Base-by-base conservation (phyloP, 2,113 vertebrate species). In the Nerophis ophidion region DNA sequence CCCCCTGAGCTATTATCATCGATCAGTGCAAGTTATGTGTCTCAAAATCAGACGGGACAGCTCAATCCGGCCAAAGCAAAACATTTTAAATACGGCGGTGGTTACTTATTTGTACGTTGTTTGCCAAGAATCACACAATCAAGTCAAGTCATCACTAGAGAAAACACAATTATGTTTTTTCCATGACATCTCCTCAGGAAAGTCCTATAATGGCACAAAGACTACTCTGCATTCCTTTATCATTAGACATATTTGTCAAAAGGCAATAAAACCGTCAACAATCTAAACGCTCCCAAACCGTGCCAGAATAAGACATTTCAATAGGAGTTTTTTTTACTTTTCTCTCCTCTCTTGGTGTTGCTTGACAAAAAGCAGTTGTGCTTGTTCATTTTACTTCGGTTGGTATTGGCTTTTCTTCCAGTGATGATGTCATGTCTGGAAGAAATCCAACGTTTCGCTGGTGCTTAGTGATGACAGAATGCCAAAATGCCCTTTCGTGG, bases 401-500 rank as follows among this genome's bases (percentile, higher is more conserved):
- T 64, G 48, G 8, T 69, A 65, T 14, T 49, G 44, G 42, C 34
- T 52, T 72, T 60, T 13, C 45, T 64, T 57, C 44, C 46, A 3
- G 9, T 3, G 35, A 35, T 61, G 61, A 61, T 15, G 16, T 35
- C 8, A 44, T 16, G 40, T 65, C 67, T 72, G 61, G 64, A 78
- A 66, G 42, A 44, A 57, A 47, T 50, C 70, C 59, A 63, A 63
- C 57, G 76, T 80, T 82, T 82, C 72, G 47, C 47, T 72, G 60
- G 51, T 48, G 46, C 42, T 56, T 7, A 17, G 61, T 6, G 63
- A 44, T 60, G 80, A 83, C 68, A 66, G 61, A 80, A 79, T 58
- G 45, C 34, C 56, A 66, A 34, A 68, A 79, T 77, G 62, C 48
- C 78, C 68, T 78, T 81, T 75, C 63, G 74, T 76, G 70, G 74